Evolutionary conservation across 1,140 invertebrate species (phyloP), one percentile per base, ranked within the genome.

Genomic region (Ceratoteleas bidentatus): DNA sequence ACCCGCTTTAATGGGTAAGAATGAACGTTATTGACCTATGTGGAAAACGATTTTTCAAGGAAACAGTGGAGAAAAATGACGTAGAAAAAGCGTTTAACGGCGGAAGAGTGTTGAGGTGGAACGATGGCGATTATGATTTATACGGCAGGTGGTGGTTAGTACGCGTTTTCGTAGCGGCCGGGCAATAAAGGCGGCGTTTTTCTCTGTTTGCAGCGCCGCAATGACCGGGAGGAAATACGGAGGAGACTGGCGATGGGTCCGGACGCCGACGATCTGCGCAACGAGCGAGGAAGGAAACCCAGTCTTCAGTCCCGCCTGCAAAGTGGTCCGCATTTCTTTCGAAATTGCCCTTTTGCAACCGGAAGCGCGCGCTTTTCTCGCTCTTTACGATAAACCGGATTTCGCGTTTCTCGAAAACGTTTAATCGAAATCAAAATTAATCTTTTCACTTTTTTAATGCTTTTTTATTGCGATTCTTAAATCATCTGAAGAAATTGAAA

Each of bases 191-290:
- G 8, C 13, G 13, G 40, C 5, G 24, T 68, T 81, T 69, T 84
- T 70, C 84, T 86, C 85, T 88, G 79, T 86, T 93, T 94, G 54
- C 92, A 97, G 96, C 94, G 96, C 88, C 93, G 95, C 85, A 97
- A 96, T 94, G 97, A 98, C 88, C 93, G 97, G 72, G 97, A 98
- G 90, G 97, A 98, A 92, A 98, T 98, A 81, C 94, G 97, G 65
- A 94, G 96, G 85, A 93, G 96, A 74, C 90, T 98, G 84, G 97
- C 97, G 0, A 97, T 97, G 95, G 96, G 96, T 34, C 93, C 94
- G 66, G 96, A 97, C 79, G 93, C 94, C 50, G 96, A 98, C 82
- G 95, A 96, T 84, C 79, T 89, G 87, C 90, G 86, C 92, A 94
- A 88, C 86, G 94, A 90, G 92, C 93, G 85, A 52, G 94, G 95